A percentile compares a stretch with the other conserved stretches of the same genome.
phyloP scores from a whole-genome alignment of 2,888 invertebrate species.

The Abrostola triplasia region DNA sequence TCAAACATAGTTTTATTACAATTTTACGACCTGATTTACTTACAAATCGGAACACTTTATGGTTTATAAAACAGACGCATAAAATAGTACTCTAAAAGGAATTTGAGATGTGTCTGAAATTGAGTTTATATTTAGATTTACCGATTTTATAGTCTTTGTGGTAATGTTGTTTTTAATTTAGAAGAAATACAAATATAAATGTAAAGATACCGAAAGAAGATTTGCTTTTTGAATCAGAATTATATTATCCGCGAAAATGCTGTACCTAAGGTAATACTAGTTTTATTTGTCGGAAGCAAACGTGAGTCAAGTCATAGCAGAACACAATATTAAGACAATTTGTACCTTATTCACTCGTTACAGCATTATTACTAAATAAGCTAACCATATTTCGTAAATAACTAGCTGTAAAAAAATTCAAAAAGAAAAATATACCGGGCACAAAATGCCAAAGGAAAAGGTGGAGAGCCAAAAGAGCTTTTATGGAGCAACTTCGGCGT shows the following conservation, averaged over 20 bases:
- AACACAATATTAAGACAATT: not conserved
- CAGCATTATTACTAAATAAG: conserved; percentile 35
- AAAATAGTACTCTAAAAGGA: conserved; percentile 40
- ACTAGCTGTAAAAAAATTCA: conserved; percentile 49
- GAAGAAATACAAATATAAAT: too few relatives aligned
- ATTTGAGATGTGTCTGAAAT: not conserved
- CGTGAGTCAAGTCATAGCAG: not conserved
- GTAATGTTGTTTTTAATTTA: not conserved
- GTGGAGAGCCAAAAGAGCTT: conserved; percentile 83
- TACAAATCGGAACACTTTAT: conserved; percentile 62
- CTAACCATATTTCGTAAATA: conserved; percentile 50
- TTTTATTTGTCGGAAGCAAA: not conserved
- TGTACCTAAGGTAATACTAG: too few relatives aligned
- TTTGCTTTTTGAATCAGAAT: too few relatives aligned
- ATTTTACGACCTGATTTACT: conserved; percentile 66
- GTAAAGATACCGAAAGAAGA: too few relatives aligned
- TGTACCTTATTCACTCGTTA: not conserved
- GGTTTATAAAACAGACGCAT: conserved; percentile 52
- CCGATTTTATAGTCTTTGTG: not conserved
- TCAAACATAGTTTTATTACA: conserved; percentile 59
- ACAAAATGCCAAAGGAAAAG: conserved; percentile 81
- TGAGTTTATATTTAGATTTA: not conserved
- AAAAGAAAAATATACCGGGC: conserved; percentile 64
- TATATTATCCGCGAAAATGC: too few relatives aligned
- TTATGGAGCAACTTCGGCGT: conserved; percentile 83